Conservation (phyloP, 2,113 vertebrate genomes). For the Tragelaphus scriptus region DNA sequence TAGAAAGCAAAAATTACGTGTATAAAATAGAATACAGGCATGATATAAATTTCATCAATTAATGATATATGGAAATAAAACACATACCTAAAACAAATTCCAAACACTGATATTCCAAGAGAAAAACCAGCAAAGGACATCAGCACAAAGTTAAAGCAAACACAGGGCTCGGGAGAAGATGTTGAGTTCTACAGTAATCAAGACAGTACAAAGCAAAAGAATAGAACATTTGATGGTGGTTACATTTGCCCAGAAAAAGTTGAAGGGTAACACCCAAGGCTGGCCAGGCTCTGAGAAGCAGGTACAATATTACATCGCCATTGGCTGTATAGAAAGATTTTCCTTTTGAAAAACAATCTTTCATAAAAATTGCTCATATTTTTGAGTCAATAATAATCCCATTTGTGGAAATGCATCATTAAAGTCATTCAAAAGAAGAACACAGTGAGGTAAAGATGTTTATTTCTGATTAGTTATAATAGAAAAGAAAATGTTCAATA, state of each 20-base stretch:
- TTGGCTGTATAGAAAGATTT: not conserved
- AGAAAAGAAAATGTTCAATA: not conserved
- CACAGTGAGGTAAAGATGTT: not conserved
- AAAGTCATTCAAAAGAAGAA: slow-evolving; percentile 9
- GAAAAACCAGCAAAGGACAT: not conserved
- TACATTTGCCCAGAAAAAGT: not conserved
- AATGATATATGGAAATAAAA: not conserved
- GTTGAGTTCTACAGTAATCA: not conserved
- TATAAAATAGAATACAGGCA: not conserved
- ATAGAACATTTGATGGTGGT: not conserved
- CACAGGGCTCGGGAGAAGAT: fast-evolving
- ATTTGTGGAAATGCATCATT: not conserved
- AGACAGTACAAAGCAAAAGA: not conserved
- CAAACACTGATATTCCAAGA: not conserved
- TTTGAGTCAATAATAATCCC: not conserved
- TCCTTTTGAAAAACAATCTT: slow-evolving; percentile 25
- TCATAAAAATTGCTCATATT: not conserved
- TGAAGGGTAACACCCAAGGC: not conserved
- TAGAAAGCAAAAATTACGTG: not conserved
- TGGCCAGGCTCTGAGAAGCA: not conserved
- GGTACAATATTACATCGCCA: not conserved
- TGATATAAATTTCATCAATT: not conserved
- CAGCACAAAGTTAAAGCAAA: not conserved
- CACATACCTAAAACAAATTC: not conserved
- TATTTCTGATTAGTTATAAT: not conserved